Conservation (phyloP, 2,113 vertebrate genomes). For the Corythaeola cristata region DNA sequence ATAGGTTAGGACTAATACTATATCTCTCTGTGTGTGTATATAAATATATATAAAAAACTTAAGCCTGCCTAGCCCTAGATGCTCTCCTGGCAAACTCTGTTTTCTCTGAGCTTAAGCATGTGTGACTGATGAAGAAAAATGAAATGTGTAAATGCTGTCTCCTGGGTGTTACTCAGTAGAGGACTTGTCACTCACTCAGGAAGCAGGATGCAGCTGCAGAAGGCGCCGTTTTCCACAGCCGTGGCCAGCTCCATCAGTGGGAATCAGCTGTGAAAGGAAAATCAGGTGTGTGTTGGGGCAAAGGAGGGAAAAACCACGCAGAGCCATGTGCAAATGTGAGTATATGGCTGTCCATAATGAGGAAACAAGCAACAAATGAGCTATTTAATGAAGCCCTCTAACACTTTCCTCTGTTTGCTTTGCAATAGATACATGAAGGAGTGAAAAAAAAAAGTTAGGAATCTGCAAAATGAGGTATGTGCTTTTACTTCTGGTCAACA, state of each 20-base stretch:
- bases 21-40: accelerated
- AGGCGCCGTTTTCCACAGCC: neutral
- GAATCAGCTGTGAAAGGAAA: neutral
- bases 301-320: neutral
- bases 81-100: neutral
- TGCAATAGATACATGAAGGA: accelerated
- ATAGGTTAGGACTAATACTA: no score
- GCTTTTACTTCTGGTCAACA: neutral
- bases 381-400: neutral
- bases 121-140: neutral
- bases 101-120: neutral
- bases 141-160: neutral
- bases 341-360: accelerated
- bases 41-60: neutral
- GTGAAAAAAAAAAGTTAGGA: neutral
- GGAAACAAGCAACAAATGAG: neutral
- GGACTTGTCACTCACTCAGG: neutral
- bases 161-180: accelerated
- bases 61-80: neutral
- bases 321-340: neutral
- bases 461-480: neutral
- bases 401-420: neutral
- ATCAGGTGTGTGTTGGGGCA: neutral
- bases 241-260: neutral
- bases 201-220: neutral